These are phyloP conservation scores for Branchipolynoe longqiensis DNA, from an alignment of 2,888 invertebrate species.

Conservation along the genomic window DNA sequence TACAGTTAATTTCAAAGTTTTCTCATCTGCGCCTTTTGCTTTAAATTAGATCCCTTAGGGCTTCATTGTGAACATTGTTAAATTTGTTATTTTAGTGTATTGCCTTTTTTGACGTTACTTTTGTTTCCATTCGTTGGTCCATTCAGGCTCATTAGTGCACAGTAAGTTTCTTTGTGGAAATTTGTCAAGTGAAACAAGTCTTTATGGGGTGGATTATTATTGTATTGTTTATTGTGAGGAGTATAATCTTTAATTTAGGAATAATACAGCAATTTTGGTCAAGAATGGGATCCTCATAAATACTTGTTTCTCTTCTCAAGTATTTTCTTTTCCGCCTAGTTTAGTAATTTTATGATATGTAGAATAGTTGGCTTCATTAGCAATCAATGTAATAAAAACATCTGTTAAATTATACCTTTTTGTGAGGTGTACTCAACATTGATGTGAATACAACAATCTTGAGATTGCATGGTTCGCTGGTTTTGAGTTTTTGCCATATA, in stretches of 20 bases:
- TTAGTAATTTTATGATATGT: not conserved
- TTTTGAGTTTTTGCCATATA: too few species aligned
- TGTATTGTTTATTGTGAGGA: not conserved
- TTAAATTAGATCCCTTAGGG: not conserved
- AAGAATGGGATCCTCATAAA: too few species aligned
- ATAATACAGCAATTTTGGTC: too few species aligned
- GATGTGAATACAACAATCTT: too few species aligned
- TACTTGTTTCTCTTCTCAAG: too few species aligned
- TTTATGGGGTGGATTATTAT: not conserved
- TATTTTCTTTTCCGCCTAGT: too few species aligned
- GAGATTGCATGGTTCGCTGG: too few species aligned
- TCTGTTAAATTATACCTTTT: too few species aligned
- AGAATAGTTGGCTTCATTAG: too few species aligned
- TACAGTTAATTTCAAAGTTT: not conserved
- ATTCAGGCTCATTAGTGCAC: constrained; percentile 24
- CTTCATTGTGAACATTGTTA: not conserved
- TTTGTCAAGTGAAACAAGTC: not conserved
- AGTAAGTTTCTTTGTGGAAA: constrained; percentile 16
- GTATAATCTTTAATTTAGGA: not conserved
- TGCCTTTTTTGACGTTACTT: not conserved
- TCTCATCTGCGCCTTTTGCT: not conserved
- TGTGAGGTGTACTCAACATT: too few species aligned
- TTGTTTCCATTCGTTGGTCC: not conserved
- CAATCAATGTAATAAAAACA: too few species aligned
- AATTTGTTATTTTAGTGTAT: not conserved